Conservation (phyloP, 2,797 vertebrate species). For the Macrochelys suwanniensis region DNA sequence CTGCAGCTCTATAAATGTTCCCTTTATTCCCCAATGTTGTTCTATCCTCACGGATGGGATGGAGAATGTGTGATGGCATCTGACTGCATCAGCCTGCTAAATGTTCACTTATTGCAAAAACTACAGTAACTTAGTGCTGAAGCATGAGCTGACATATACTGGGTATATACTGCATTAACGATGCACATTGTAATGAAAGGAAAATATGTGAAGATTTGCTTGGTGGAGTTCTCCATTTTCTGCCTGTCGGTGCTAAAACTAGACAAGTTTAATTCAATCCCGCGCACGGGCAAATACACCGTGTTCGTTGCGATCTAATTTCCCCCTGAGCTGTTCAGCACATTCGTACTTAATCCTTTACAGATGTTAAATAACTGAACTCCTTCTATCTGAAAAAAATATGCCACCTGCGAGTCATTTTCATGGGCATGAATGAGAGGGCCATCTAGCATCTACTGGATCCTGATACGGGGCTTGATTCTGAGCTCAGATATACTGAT, state of each 20-base stretch:
- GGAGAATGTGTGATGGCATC: not conserved
- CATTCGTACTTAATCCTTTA: conserved; percentile 3
- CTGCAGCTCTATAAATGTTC: not conserved
- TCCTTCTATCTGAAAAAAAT: not conserved
- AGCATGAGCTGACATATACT: not conserved
- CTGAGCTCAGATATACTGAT: not conserved
- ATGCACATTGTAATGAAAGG: not conserved
- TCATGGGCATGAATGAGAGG: not conserved
- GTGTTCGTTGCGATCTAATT: not conserved
- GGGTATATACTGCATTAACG: not conserved
- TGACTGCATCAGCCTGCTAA: not conserved
- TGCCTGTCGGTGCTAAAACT: not conserved
- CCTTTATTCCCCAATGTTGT: not conserved
- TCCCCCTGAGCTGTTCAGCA: not conserved
- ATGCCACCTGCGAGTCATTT: not conserved
- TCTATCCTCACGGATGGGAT: not conserved
- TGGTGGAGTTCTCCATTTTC: too few relatives aligned
- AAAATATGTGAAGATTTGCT: too few relatives aligned
- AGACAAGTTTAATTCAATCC: not conserved
- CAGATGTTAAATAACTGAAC: not conserved
- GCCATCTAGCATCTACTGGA: not conserved
- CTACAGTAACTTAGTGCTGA: not conserved
- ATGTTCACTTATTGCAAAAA: not conserved
- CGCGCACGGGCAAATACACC: not conserved
- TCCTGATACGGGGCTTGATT: not conserved